These are phyloP conservation scores for Myzus persicae DNA, from an alignment of 1,140 invertebrate genomes.

Conservation along the genomic window DNA sequence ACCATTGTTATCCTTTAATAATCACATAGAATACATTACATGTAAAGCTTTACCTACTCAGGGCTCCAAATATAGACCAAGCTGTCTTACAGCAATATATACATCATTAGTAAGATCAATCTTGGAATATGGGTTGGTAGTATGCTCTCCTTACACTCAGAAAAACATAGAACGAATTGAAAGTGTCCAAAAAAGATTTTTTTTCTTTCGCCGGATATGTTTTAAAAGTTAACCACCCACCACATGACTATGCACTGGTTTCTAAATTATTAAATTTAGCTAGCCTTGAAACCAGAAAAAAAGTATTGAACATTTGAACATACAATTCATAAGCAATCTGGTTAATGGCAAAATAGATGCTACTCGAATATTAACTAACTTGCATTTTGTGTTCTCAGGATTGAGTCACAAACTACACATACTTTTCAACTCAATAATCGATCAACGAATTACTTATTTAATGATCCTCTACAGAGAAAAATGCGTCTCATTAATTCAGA, in stretches of 20 bases:
- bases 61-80: not conserved
- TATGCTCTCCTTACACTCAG: not conserved
- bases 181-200: not conserved
- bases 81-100: not conserved
- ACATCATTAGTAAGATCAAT: not conserved
- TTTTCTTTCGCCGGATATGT: not conserved
- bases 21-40: not conserved
- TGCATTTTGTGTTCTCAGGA: too few relatives aligned
- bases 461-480: too few relatives aligned
- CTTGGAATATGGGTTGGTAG: not conserved
- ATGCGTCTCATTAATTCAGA: too few relatives aligned
- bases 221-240: not conserved
- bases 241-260: not conserved
- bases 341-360: too few relatives aligned
- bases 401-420: too few relatives aligned
- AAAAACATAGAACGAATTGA: not conserved
- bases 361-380: too few relatives aligned
- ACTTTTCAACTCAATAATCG: too few relatives aligned
- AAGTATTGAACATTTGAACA: not conserved
- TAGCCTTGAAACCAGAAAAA: not conserved
- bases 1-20: not conserved
- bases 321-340: too few relatives aligned
- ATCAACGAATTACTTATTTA: too few relatives aligned
- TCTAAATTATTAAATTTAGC: not conserved
- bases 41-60: not conserved